A percentile compares a stretch with the other conserved stretches of the same genome.
phyloP scores from a whole-genome alignment of 23 tunicate species.

The Trididemnum miniatum region DNA sequence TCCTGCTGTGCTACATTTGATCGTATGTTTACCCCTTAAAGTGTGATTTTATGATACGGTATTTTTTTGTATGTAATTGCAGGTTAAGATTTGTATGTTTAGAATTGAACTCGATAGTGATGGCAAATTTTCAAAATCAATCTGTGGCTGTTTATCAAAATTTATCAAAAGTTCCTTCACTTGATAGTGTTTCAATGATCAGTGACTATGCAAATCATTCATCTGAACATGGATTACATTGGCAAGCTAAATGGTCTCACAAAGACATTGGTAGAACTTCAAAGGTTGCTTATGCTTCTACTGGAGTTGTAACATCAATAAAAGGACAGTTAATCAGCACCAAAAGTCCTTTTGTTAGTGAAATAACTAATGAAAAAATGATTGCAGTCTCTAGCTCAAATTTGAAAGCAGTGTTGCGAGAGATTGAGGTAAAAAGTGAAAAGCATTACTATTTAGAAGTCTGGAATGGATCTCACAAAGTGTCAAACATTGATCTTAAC shows the following conservation, averaged over 20 bases:
- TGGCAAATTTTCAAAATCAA: conserved; percentile 43
- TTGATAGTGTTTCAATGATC: conserved; percentile 15
- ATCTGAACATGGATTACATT: conserved; percentile 1
- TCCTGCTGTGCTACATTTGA: too few species aligned
- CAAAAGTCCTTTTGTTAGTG: conserved; percentile 28
- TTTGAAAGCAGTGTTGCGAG: conserved; percentile 44
- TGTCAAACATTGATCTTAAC: conserved; percentile 42
- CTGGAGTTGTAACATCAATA: not conserved
- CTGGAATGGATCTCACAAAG: conserved; percentile 52
- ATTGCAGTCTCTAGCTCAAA: conserved; percentile 26
- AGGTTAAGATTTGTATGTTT: not conserved
- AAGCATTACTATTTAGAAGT: conserved; percentile 68
- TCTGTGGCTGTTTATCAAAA: conserved; percentile 42
- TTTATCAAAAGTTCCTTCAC: conserved; percentile 22
- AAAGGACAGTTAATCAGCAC: not conserved
- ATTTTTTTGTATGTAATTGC: not conserved
- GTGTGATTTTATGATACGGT: not conserved
- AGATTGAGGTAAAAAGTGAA: conserved; percentile 38
- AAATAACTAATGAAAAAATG: conserved; percentile 51
- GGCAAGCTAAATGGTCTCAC: conserved; percentile 56
- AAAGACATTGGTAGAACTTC: conserved; percentile 58
- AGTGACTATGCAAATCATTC: not conserved
- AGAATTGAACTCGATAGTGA: too few species aligned
- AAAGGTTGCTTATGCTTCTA: conserved; percentile 22
- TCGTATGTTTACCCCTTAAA: not conserved